A percentile compares a stretch with the other conserved stretches of the same genome.
Evolutionary conservation across 2,888 invertebrate genomes (phyloP).

Genomic region (Oscheius sp.): DNA sequence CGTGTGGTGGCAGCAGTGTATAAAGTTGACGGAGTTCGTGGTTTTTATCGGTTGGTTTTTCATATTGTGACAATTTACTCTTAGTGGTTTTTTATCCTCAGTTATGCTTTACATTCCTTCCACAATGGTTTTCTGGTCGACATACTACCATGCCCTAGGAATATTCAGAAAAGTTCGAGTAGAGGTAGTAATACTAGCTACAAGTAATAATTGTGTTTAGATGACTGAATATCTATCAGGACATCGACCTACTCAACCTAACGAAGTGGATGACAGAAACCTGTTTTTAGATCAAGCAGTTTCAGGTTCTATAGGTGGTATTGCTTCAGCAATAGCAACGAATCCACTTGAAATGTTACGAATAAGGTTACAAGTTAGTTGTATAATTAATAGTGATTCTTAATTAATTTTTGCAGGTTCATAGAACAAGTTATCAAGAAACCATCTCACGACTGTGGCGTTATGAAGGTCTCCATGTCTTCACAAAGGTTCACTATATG

Average conservation of each 20-base stretch:
- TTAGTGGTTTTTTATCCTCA: slow-evolving; percentile 65
- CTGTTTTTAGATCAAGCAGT: slow-evolving; percentile 61
- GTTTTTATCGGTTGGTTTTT: slow-evolving; percentile 61
- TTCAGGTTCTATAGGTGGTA: slow-evolving; percentile 60
- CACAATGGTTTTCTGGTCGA: slow-evolving; percentile 69
- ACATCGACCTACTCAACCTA: slow-evolving; percentile 35
- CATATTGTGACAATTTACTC: slow-evolving; percentile 4
- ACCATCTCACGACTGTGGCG: slow-evolving; percentile 60
- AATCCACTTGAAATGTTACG: slow-evolving; percentile 65
- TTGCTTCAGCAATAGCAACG: slow-evolving; percentile 62
- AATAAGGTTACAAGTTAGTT: slow-evolving; percentile 58
- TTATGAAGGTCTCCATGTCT: slow-evolving; percentile 59
- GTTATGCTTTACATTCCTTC: slow-evolving; percentile 65
- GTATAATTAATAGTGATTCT: neutral
- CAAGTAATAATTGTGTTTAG: slow-evolving; percentile 9
- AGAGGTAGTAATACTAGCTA: slow-evolving; percentile 29
- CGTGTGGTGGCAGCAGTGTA: slow-evolving; percentile 67
- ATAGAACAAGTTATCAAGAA: slow-evolving; percentile 62
- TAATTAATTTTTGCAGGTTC: slow-evolving; percentile 54
- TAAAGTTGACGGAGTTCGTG: slow-evolving; percentile 62
- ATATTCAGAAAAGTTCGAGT: slow-evolving; percentile 45
- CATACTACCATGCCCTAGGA: slow-evolving; percentile 61
- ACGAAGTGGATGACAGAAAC: slow-evolving; percentile 52
- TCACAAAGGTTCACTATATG: slow-evolving; percentile 54
- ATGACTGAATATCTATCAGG: slow-evolving; percentile 47